Percentiles rank a stretch among this genome's conserved stretches.
Conservation (phyloP, 2,113 vertebrate species). For the Anguilla japonica region DNA sequence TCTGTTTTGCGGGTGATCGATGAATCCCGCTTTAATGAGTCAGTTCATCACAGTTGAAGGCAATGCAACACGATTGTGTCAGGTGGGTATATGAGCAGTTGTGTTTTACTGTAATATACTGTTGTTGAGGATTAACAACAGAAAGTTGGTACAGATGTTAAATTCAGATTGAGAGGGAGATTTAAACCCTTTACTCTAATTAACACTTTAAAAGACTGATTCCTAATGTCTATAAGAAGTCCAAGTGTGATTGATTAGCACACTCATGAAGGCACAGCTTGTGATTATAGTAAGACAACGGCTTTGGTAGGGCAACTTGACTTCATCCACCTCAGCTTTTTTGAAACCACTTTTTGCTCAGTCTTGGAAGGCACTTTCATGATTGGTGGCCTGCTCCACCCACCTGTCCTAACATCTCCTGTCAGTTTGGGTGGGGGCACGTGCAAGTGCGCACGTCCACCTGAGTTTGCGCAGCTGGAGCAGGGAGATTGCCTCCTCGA, state of each 20-base stretch:
- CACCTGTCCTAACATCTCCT: not conserved
- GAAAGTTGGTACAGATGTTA: not conserved
- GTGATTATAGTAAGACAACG: not conserved
- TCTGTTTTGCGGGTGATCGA: slow-evolving; percentile 53
- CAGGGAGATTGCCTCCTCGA: not conserved
- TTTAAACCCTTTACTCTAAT: not conserved
- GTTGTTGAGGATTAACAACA: not conserved
- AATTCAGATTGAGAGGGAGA: not conserved
- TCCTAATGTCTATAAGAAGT: not conserved
- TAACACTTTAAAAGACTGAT: not conserved
- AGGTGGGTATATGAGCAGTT: too few species aligned
- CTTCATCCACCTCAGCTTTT: not conserved
- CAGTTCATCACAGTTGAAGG: not conserved
- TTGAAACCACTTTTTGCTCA: not conserved
- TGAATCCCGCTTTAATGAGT: slow-evolving; percentile 18
- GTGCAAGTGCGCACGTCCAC: not conserved
- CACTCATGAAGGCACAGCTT: not conserved
- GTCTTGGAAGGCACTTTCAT: not conserved
- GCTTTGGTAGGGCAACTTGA: not conserved
- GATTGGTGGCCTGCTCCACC: not conserved
- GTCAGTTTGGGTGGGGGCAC: not conserved
- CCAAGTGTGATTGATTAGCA: not conserved
- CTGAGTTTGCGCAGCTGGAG: not conserved
- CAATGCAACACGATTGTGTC: not conserved
- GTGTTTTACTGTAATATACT: not conserved